A percentile compares a stretch with the other conserved stretches of the same genome.
These are phyloP conservation scores for Lepidochitona cinerea DNA, from an alignment of 2,888 invertebrate species.

Conservation along the genomic window DNA sequence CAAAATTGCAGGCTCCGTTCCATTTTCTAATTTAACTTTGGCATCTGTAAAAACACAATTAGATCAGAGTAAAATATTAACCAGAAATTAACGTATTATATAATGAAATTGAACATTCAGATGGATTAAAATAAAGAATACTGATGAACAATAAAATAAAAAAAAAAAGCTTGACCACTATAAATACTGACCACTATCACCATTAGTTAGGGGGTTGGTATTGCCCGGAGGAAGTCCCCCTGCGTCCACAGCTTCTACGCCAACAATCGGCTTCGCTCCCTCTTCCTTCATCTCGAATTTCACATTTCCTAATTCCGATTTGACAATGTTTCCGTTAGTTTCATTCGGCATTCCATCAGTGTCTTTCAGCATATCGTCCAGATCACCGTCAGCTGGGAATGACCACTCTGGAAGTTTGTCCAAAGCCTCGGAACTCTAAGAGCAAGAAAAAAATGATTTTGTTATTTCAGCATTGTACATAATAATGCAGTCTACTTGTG, in stretches of 20 bases:
- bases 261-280: constrained; percentile 16
- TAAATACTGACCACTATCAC: constrained; percentile 34
- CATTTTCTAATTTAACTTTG: not conserved
- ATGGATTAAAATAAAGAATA: too few species aligned
- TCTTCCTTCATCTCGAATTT: constrained; percentile 59
- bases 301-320: constrained; percentile 45
- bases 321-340: constrained; percentile 40
- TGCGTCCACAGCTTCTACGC: constrained; percentile 8
- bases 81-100: too few species aligned
- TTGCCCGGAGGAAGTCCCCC: constrained; percentile 19
- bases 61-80: too few species aligned
- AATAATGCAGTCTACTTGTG: too few species aligned
- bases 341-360: constrained; percentile 43
- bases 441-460: too few species aligned
- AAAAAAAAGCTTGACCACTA: too few species aligned
- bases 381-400: too few species aligned
- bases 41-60: not conserved
- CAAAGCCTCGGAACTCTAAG: too few species aligned
- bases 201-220: constrained; percentile 39
- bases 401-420: too few species aligned
- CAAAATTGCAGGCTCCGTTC: not conserved
- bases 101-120: too few species aligned
- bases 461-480: too few species aligned
- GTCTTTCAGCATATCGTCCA: constrained; percentile 40
- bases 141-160: too few species aligned